These are phyloP conservation scores for Albula glossodonta DNA, from an alignment of 2,113 vertebrate genomes.

Conservation along the genomic window DNA sequence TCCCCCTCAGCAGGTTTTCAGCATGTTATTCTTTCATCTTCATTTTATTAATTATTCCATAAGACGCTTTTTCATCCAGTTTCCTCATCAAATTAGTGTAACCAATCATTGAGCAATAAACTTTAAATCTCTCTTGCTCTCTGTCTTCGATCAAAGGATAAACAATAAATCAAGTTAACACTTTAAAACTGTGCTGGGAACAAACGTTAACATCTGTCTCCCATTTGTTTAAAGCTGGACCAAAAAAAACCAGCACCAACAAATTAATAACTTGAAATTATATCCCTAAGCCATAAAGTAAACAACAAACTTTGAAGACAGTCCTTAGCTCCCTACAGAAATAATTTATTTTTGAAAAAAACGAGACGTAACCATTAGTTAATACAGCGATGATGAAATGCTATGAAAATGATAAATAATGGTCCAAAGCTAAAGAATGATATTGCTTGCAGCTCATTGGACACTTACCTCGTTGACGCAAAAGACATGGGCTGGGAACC, in stretches of 20 bases:
- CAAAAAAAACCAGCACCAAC: not conserved
- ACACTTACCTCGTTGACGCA: not conserved
- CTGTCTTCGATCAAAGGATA: conserved; percentile 1
- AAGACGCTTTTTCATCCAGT: not conserved
- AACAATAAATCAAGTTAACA: not conserved
- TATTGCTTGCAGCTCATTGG: not conserved
- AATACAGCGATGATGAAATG: not conserved
- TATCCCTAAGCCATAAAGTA: not conserved
- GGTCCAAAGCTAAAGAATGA: not conserved
- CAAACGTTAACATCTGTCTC: conserved; percentile 9
- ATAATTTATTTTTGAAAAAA: not conserved
- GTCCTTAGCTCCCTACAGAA: not conserved
- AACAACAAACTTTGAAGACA: conserved; percentile 1
- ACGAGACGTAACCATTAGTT: not conserved
- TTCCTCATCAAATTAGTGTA: conserved; percentile 7
- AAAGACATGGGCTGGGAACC: no score
- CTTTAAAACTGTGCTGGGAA: not conserved
- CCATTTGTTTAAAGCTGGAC: not conserved
- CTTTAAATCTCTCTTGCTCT: not conserved
- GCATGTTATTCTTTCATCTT: not conserved
- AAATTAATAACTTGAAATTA: not conserved
- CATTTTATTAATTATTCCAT: conserved; percentile 7
- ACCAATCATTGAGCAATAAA: not conserved
- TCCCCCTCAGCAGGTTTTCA: not conserved
- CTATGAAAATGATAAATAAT: not conserved